Conservation (phyloP, 2,113 vertebrate species). For the Platichthys flesus region DNA sequence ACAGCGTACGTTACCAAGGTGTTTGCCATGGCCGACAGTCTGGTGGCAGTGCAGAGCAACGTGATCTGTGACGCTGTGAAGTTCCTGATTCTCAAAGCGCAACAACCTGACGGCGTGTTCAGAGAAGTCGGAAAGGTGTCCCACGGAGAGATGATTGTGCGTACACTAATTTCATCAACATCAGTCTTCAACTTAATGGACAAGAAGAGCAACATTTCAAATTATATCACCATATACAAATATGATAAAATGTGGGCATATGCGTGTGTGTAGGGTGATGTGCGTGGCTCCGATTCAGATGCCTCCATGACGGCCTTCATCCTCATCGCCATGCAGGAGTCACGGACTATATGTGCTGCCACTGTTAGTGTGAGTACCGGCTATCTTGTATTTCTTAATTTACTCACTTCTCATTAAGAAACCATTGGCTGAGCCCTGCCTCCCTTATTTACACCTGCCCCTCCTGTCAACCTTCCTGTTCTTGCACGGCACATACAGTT, state of each 20-base stretch:
- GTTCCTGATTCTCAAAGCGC: constrained; percentile 87
- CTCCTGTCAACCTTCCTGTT: not conserved
- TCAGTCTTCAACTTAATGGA: not conserved
- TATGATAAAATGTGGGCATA: not conserved
- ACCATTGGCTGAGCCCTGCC: no score
- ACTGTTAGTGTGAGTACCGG: constrained; percentile 82
- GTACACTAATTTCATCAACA: not conserved
- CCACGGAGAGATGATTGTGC: constrained; percentile 84
- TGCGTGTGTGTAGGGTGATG: constrained; percentile 80
- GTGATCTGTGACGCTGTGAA: constrained; percentile 87
- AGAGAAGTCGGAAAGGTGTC: constrained; percentile 77
- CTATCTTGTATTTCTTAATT: not conserved
- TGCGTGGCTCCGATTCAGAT: constrained; percentile 69
- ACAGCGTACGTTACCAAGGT: constrained; percentile 92
- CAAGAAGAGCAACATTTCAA: not conserved
- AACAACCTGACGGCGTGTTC: constrained; percentile 87
- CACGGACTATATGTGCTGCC: constrained; percentile 72
- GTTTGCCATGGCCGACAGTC: constrained; percentile 82
- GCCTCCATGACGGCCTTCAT: constrained; percentile 89
- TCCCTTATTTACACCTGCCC: no score
- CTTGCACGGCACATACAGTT: not conserved
- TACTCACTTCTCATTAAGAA: not conserved
- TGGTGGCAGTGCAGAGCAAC: constrained; percentile 71
- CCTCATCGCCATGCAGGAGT: constrained; percentile 85
- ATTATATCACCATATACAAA: not conserved